Base-by-base conservation (phyloP, 2,888 invertebrate species). In the Cerastis rubricosa region DNA sequence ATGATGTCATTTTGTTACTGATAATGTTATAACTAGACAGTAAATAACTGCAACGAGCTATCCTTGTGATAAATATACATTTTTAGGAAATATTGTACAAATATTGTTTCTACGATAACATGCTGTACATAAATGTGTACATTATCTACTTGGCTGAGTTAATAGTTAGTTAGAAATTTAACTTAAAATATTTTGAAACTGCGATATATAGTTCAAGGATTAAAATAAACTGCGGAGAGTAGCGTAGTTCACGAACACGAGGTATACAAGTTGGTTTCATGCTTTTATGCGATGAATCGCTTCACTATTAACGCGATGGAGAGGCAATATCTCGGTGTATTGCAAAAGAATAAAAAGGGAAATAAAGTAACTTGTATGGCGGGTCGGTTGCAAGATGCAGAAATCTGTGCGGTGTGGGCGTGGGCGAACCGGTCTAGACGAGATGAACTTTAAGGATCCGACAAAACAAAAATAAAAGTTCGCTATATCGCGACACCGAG, bases 371-470 rank as follows among this genome's bases (percentile, higher is more conserved):
- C 94, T 95, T 94, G 96, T 95, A 94, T 93, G 95, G 95, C 94
- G 93, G 93, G 95, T 94, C 91, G 94, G 94, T 94, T 94, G 95
- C 95, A 94, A 95, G 96, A 96, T 96, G 96, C 96, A 96, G 96
- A 96, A 96, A 96, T 96, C 96, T 95, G 95, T 95, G 95, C 95
- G 94, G 91, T 91, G 92, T 94, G 93, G 93, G 94, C 91, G 95
- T 95, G 93, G 93, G 94, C 92, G 93, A 95, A 96, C 96, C 96
- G 96, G 96, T 96, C 96, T 95, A 95, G 95, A 96, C 95, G 90
- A 94, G 95, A 94, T 96, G 96, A 96, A 96, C 96, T 96, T 96
- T 95, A 95, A 94, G 94, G 93, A 94, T 94, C 94, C 89, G 90
- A 92, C 93, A 92, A 95, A 96, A 95, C 92, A 93, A 95, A 89